Evolutionary conservation across 2,797 vertebrate species (phyloP).

Genomic region (Diglossa cyanea): DNA sequence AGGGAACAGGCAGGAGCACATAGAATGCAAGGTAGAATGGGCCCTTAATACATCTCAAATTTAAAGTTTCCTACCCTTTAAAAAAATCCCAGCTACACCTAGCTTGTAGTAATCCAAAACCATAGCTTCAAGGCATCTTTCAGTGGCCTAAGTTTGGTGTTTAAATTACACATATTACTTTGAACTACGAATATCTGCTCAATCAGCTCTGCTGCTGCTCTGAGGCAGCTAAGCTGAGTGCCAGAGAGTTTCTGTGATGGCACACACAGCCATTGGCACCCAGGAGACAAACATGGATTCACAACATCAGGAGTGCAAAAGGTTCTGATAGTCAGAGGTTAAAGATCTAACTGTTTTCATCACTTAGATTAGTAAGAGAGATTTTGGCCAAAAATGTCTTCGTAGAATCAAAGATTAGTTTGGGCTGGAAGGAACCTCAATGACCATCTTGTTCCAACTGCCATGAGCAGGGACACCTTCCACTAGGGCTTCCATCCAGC

Average conservation of each 20-base stretch:
- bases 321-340: not conserved
- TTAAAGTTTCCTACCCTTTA: not conserved
- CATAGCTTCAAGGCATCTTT: not conserved
- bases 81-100: not conserved
- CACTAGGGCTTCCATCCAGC: not conserved
- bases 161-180: not conserved
- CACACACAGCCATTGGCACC: not conserved
- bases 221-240: not conserved
- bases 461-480: not conserved
- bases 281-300: not conserved
- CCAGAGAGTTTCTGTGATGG: not conserved
- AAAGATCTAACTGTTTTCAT: not conserved
- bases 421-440: not conserved
- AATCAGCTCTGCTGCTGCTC: not conserved
- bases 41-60: not conserved
- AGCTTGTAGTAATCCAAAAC: not conserved
- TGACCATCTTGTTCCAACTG: not conserved
- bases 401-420: not conserved
- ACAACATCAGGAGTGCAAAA: not conserved
- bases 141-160: not conserved
- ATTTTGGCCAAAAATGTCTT: not conserved
- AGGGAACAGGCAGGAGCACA: not conserved
- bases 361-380: not conserved
- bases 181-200: not conserved
- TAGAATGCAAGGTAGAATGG: accelerated